These are phyloP conservation scores for Halictus quadricinctus DNA, from an alignment of 2,888 invertebrate genomes.

Conservation along the genomic window DNA sequence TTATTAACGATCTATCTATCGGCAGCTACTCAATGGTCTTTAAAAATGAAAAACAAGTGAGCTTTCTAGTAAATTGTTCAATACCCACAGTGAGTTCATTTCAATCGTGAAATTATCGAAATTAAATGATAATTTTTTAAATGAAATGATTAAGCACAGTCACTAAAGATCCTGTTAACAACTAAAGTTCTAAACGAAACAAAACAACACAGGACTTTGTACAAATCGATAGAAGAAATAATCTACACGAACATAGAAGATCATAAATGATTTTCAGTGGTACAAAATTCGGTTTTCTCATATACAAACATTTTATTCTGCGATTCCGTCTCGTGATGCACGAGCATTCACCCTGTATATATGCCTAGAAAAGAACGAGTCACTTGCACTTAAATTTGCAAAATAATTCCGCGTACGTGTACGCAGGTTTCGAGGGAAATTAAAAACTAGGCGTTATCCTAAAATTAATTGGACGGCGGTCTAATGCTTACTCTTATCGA, in stretches of 20 bases:
- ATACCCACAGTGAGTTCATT: not conserved
- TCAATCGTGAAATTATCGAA: not conserved
- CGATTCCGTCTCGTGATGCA: not conserved
- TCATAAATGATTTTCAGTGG: not conserved
- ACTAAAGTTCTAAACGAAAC: too few species aligned
- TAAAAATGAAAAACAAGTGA: not conserved
- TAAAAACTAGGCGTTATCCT: constrained; percentile 63
- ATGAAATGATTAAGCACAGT: not conserved
- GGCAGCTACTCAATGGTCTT: not conserved
- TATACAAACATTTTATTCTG: not conserved
- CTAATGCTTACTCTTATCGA: constrained; percentile 64
- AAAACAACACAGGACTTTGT: too few species aligned
- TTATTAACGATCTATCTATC: too few species aligned
- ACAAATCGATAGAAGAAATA: too few species aligned
- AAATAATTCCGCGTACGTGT: constrained; percentile 30
- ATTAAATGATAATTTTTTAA: too few species aligned
- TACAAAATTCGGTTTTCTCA: not conserved
- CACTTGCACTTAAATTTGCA: constrained; percentile 23
- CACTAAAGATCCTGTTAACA: not conserved
- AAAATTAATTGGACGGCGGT: constrained; percentile 80
- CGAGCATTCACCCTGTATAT: not conserved
- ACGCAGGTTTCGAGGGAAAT: constrained; percentile 46
- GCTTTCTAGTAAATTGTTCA: not conserved
- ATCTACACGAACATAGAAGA: too few species aligned
- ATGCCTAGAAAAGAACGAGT: constrained; percentile 34